Conservation (phyloP, 92 coral and sea anemone genomes). For the Zoanthus sansibaricus region DNA sequence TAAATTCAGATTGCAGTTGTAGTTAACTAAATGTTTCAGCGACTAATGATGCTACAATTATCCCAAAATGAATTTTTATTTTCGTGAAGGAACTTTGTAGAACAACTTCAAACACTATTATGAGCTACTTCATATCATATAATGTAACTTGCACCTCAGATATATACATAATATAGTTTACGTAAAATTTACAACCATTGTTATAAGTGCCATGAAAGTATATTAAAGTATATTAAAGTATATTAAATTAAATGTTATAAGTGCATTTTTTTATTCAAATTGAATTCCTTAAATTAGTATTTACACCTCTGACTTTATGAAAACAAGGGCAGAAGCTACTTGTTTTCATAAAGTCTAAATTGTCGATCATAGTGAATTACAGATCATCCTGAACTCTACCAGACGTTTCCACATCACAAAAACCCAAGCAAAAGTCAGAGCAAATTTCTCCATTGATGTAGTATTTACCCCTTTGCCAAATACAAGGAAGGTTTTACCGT, state of each 20-base stretch:
- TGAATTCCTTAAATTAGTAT: neutral
- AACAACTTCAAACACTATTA: neutral
- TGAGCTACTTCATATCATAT: neutral
- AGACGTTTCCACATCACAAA: too few species aligned
- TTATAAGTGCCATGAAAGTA: neutral
- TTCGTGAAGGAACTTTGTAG: too few species aligned
- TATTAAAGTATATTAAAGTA: too few species aligned
- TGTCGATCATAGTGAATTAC: neutral
- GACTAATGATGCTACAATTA: neutral
- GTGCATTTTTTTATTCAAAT: neutral
- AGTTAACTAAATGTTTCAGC: neutral
- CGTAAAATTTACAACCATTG: neutral
- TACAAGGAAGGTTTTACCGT: too few species aligned
- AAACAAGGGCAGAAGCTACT: too few species aligned
- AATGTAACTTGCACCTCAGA: neutral
- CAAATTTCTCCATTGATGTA: too few species aligned
- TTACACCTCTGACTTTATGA: neutral
- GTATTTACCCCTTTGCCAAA: too few species aligned
- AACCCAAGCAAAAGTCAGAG: too few species aligned
- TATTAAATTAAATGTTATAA: neutral
- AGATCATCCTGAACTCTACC: too few species aligned
- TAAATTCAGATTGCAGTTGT: too few species aligned
- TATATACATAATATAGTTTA: neutral
- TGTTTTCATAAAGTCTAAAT: neutral
- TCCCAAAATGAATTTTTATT: neutral